These are phyloP conservation scores for Meloidogyne chitwoodi DNA, from an alignment of 1,140 invertebrate genomes.

Conservation along the genomic window DNA sequence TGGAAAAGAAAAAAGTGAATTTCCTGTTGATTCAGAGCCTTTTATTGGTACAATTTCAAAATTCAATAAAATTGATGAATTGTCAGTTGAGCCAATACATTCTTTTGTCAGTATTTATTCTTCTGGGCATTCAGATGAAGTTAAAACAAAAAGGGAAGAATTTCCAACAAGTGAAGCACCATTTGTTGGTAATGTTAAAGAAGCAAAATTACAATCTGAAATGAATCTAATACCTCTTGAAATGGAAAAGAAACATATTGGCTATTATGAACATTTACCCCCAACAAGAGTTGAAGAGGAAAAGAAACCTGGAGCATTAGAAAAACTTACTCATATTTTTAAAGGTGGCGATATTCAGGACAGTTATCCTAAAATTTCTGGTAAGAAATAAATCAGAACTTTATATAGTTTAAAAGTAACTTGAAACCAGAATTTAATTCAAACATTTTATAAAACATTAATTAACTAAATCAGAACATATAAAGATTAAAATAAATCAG, in stretches of 20 bases:
- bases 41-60: conserved; percentile 18
- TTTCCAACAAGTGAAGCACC: background rate
- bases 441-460: too few relatives aligned
- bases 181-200: background rate
- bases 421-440: too few relatives aligned
- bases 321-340: background rate
- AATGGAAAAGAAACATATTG: too few relatives aligned
- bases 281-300: too few relatives aligned
- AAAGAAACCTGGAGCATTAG: too few relatives aligned
- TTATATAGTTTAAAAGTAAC: too few relatives aligned
- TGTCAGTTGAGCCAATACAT: background rate
- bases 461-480: too few relatives aligned
- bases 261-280: too few relatives aligned
- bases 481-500: too few relatives aligned
- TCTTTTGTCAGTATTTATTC: conserved; percentile 20
- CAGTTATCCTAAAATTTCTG: background rate
- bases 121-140: conserved; percentile 31
- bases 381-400: too few relatives aligned
- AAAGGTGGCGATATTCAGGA: background rate
- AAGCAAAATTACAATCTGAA: background rate
- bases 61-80: conserved; percentile 1
- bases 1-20: background rate
- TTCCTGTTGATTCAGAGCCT: conserved; percentile 2
- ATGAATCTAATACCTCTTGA: background rate
- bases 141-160: background rate